phyloP scores from a whole-genome alignment of 2,113 vertebrate species.

The Neotoma lepida region DNA sequence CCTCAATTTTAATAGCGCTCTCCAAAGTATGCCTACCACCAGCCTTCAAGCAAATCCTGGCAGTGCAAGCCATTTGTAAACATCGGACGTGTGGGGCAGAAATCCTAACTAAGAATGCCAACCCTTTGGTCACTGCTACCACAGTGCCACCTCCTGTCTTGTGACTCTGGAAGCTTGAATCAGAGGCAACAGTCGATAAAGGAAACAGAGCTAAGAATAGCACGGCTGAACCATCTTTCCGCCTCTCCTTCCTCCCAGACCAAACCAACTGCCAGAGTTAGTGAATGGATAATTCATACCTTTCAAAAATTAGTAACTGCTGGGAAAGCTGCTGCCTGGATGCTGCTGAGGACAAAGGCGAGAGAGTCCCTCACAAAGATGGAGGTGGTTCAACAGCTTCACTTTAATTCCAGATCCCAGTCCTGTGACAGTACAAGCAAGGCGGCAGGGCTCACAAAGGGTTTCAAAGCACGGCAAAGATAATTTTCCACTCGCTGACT shows the following conservation, averaged over 20 bases:
- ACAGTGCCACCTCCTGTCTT: conserved; percentile 78
- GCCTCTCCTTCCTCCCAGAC: conserved; percentile 68
- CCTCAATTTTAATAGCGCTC: conserved; percentile 56
- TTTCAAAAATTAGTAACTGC: conserved; percentile 54
- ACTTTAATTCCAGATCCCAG: conserved; percentile 34
- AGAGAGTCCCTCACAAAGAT: background rate
- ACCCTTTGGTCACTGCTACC: conserved; percentile 67
- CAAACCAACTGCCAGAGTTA: conserved; percentile 58
- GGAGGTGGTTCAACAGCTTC: background rate
- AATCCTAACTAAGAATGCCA: conserved; percentile 40
- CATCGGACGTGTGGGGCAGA: conserved; percentile 25
- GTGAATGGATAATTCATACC: conserved; percentile 55
- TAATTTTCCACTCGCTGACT: conserved; percentile 39
- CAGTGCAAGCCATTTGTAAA: conserved; percentile 49
- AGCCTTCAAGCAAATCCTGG: conserved; percentile 56
- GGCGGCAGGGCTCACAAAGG: background rate
- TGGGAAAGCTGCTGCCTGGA: conserved; percentile 35
- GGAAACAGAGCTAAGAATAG: conserved; percentile 75
- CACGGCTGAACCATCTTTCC: conserved; percentile 51
- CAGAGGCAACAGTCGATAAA: conserved; percentile 61
- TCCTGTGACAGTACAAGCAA: background rate
- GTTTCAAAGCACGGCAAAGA: conserved; percentile 57
- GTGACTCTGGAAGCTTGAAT: conserved; percentile 66
- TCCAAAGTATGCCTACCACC: conserved; percentile 48
- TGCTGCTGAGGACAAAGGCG: conserved; percentile 6